Conservation (phyloP, 2,888 invertebrate genomes). For the Notocelia uddmanniana region DNA sequence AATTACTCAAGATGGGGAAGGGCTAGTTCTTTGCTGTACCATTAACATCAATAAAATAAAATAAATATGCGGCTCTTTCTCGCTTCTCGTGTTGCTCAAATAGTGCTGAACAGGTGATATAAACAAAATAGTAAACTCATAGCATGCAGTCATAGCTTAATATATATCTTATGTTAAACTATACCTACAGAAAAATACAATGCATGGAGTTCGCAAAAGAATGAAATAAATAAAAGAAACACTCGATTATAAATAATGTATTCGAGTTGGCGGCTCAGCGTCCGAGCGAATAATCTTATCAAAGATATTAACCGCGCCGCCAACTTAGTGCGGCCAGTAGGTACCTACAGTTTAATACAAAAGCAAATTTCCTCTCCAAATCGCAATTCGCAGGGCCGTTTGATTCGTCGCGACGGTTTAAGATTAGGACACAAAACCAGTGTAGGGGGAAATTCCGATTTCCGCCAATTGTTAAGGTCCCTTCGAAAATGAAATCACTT, state of each 20-base stretch:
- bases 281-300: slow-evolving; percentile 38
- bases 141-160: neutral
- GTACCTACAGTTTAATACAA: slow-evolving; percentile 49
- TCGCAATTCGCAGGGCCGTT: slow-evolving; percentile 59
- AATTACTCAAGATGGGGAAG: neutral
- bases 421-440: slow-evolving; percentile 66
- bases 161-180: neutral
- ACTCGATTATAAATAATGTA: slow-evolving; percentile 19
- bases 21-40: neutral
- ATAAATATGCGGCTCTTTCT: too few species aligned
- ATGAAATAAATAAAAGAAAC: slow-evolving; percentile 3
- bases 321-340: slow-evolving; percentile 45
- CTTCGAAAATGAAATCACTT: slow-evolving; percentile 70
- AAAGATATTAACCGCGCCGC: slow-evolving; percentile 48
- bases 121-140: neutral
- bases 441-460: slow-evolving; percentile 70
- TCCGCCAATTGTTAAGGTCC: slow-evolving; percentile 72
- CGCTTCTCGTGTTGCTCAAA: neutral
- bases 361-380: slow-evolving; percentile 53
- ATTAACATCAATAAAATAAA: neutral
- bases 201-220: neutral
- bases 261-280: slow-evolving; percentile 6
- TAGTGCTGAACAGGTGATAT: neutral
- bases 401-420: slow-evolving; percentile 68
- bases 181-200: neutral